Conservation (phyloP, 2,797 vertebrate genomes). For the Onychomys arenicola region DNA sequence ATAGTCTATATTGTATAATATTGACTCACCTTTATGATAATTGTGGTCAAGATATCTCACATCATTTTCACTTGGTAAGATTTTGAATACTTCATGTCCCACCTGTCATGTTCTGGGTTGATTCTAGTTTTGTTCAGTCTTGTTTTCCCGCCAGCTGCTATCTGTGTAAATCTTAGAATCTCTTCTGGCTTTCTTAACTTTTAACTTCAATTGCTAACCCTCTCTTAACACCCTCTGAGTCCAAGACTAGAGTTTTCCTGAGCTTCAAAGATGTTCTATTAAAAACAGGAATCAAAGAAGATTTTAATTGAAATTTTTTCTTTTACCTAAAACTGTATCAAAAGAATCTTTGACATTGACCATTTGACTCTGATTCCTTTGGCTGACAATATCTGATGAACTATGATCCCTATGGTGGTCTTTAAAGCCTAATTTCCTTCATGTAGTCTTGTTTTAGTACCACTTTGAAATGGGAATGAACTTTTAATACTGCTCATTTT, state of each 20-base stretch:
- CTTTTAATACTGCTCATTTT: neutral
- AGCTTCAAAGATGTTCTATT: slow-evolving; percentile 29
- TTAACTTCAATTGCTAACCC: neutral
- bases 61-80: slow-evolving; percentile 1
- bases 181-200: neutral
- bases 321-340: slow-evolving; percentile 25
- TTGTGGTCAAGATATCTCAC: slow-evolving; percentile 9
- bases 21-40: neutral
- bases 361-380: neutral
- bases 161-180: slow-evolving; percentile 9
- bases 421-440: neutral
- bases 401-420: neutral
- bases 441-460: neutral
- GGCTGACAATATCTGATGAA: neutral
- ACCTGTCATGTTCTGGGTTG: neutral
- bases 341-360: slow-evolving; percentile 41
- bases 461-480: neutral
- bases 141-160: neutral
- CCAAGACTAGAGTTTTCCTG: neutral
- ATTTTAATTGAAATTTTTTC: slow-evolving; percentile 37
- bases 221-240: neutral
- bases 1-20: neutral
- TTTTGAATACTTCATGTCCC: slow-evolving; percentile 32
- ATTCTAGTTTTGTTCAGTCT: neutral
- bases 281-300: slow-evolving; percentile 17